Conservation (phyloP, 2,888 invertebrate species). For the Chloromyia formosa region DNA sequence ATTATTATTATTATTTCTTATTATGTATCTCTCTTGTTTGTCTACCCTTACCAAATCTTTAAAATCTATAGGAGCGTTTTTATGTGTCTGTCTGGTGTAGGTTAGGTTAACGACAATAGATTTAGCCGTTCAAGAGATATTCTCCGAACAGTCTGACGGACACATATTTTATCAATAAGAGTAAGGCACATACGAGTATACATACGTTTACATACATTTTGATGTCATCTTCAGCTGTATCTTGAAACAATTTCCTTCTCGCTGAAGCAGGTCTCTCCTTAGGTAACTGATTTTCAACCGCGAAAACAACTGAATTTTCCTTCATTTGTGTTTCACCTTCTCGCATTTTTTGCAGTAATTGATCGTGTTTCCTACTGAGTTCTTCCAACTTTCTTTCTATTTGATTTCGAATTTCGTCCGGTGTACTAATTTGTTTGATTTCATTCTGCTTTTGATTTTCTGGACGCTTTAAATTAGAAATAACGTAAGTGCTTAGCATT, state of each 20-base stretch:
- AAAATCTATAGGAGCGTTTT: too few species aligned
- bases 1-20: too few species aligned
- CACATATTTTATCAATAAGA: too few species aligned
- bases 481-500: background rate
- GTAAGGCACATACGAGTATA: too few species aligned
- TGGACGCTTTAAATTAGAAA: slow-evolving; percentile 18
- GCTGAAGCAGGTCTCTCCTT: background rate
- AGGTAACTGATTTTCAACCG: background rate
- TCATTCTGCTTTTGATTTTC: background rate
- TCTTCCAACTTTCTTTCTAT: slow-evolving; percentile 57
- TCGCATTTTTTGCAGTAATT: slow-evolving; percentile 55
- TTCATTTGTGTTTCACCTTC: slow-evolving; percentile 23
- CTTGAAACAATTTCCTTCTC: background rate
- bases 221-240: background rate
- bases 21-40: too few species aligned
- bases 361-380: slow-evolving; percentile 57
- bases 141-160: too few species aligned
- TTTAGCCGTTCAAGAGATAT: too few species aligned
- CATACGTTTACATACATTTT: too few species aligned
- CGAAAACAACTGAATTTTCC: background rate
- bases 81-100: too few species aligned
- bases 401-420: slow-evolving; percentile 53
- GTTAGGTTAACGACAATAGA: too few species aligned
- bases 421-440: slow-evolving; percentile 39
- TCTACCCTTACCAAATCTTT: too few species aligned